Evolutionary conservation across 1,140 invertebrate species (phyloP).

Genomic region (Drosophila hydei): DNA sequence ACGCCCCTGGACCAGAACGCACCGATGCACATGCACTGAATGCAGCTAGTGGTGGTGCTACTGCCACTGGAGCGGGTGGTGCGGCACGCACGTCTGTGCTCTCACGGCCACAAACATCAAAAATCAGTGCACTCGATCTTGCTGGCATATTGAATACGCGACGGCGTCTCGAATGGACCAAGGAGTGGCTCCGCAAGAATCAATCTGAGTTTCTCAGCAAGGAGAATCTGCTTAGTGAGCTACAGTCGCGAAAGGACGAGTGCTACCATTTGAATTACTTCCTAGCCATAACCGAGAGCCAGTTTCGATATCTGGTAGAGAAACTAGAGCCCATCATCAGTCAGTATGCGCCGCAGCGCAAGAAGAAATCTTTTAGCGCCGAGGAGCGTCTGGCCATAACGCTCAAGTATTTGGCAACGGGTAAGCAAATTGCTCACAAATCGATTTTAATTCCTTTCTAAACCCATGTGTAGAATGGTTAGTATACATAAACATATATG

Average conservation of each 20-base stretch:
- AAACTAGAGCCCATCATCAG: constrained; percentile 79
- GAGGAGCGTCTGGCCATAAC: constrained; percentile 82
- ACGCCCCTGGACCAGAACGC: constrained; percentile 60
- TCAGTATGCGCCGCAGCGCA: constrained; percentile 78
- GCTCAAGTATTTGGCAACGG: constrained; percentile 83
- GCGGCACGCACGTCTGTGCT: constrained; percentile 70
- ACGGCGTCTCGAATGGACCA: constrained; percentile 77
- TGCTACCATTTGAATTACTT: constrained; percentile 83
- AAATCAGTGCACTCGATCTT: constrained; percentile 74
- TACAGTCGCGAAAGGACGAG: constrained; percentile 79
- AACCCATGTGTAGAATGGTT: too few relatives aligned
- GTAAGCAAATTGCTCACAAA: constrained; percentile 44
- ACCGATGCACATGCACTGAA: constrained; percentile 39
- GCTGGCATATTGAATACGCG: constrained; percentile 77
- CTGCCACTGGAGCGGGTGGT: constrained; percentile 44
- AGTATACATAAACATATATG: not conserved
- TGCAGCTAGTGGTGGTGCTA: constrained; percentile 14
- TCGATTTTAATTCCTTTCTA: not conserved
- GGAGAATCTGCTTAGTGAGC: constrained; percentile 74
- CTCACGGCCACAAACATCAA: constrained; percentile 68
- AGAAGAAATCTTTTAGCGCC: constrained; percentile 81
- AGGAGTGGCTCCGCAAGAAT: constrained; percentile 81
- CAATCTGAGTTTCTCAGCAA: constrained; percentile 77
- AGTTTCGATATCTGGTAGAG: constrained; percentile 76
- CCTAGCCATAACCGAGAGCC: constrained; percentile 80